Conservation (phyloP, 2,888 invertebrate genomes). For the Pomacea canaliculata region DNA sequence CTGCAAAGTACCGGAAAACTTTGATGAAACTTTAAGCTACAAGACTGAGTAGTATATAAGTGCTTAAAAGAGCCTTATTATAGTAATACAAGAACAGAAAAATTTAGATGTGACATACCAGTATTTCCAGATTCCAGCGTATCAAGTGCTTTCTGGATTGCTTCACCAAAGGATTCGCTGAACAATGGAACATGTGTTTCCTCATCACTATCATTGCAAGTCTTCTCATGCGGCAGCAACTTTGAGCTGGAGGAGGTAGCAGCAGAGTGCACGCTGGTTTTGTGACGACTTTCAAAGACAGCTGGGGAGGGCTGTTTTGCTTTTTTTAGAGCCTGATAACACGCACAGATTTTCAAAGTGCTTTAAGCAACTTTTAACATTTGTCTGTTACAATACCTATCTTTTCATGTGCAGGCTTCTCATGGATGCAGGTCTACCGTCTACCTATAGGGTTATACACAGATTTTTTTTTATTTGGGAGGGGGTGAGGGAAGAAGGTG, state of each 20-base stretch:
- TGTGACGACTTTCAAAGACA: neutral
- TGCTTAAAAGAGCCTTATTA: too few species aligned
- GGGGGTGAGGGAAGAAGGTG: too few species aligned
- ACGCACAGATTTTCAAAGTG: too few species aligned
- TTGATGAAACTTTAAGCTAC: too few species aligned
- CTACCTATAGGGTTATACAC: too few species aligned
- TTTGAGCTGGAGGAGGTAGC: neutral
- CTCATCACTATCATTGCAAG: slow-evolving; percentile 25
- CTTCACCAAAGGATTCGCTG: slow-evolving; percentile 28
- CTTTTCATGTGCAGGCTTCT: too few species aligned
- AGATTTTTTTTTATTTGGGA: too few species aligned
- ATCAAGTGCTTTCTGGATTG: slow-evolving; percentile 25
- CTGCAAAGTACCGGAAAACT: neutral
- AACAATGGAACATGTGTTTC: slow-evolving; percentile 28
- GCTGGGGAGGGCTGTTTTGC: neutral
- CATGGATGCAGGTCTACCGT: too few species aligned
- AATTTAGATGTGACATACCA: neutral
- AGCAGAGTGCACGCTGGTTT: neutral
- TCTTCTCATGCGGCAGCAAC: neutral
- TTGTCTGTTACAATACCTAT: too few species aligned
- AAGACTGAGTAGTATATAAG: too few species aligned
- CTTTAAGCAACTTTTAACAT: too few species aligned
- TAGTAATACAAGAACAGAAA: too few species aligned
- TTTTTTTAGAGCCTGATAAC: slow-evolving; percentile 1
- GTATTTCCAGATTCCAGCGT: neutral